phyloP scores from a whole-genome alignment of 2,888 invertebrate species.

The Leptinotarsa juncta region DNA sequence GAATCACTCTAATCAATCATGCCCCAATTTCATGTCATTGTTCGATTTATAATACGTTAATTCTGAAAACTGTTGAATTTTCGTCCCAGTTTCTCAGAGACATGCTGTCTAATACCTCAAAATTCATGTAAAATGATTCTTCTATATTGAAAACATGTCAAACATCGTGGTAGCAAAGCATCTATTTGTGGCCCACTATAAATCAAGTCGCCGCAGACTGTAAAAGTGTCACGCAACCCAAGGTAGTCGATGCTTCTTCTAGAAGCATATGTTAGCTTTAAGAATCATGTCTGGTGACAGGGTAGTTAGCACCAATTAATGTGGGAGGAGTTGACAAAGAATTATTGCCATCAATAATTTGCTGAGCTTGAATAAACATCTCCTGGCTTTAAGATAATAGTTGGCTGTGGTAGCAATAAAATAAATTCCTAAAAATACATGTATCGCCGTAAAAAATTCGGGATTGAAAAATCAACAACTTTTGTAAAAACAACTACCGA shows the following conservation, averaged over 20 bases:
- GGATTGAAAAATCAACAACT: constrained; percentile 13
- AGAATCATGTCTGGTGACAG: constrained; percentile 56
- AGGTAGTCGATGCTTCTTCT: constrained; percentile 60
- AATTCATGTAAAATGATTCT: background rate
- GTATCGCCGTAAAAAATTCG: constrained; percentile 25
- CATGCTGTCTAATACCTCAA: background rate
- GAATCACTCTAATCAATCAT: too few species aligned
- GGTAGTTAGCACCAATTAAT: constrained; percentile 55
- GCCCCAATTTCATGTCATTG: too few species aligned
- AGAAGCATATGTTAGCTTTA: constrained; percentile 54
- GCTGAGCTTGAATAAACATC: constrained; percentile 39
- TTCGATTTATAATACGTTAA: background rate
- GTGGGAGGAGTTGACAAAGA: constrained; percentile 50
- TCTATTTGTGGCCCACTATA: constrained; percentile 10
- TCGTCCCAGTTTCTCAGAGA: background rate
- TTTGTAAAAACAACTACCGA: background rate
- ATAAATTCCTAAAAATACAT: constrained; percentile 32
- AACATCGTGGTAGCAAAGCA: constrained; percentile 1
- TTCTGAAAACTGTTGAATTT: background rate
- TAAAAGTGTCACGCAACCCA: constrained; percentile 44
- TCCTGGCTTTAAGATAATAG: constrained; percentile 39
- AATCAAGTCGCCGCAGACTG: constrained; percentile 5
- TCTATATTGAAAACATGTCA: constrained; percentile 19
- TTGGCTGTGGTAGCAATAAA: constrained; percentile 33
- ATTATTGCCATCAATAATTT: constrained; percentile 46